Base-by-base conservation (phyloP, 2,113 vertebrate species). In the Electrona antarctica region DNA sequence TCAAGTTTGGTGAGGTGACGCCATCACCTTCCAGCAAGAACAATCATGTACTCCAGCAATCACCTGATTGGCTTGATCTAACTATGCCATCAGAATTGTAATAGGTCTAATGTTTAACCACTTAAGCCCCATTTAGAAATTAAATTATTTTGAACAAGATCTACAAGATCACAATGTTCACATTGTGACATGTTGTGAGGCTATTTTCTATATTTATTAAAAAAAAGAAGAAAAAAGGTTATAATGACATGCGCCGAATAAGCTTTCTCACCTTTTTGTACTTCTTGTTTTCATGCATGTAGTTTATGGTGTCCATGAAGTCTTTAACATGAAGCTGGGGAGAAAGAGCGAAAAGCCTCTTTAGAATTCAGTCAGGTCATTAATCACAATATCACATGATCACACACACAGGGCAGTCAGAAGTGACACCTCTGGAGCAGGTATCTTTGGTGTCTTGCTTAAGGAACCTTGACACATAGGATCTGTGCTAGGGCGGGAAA, bases 211-310 rank as follows among this genome's bases (percentile, higher is more conserved):
- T 6, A 41, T 41, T 41, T 41, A 41, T 41, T 41, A 4, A 41
- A 41, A 41, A 41, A 41, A 2, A 33, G 2, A 2, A 4, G 33
- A 41, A 41, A 41, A 41, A 41, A 4, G 33, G 33, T 6, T 41
- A 52, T 7, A 47, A 66, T n/a, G 8, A 7, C 33, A 15, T 21
- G 21, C 21, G 21, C 21, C 21, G 2, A 12, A 57, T 28, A n/a
- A 7, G n/a, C 8, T 2, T 1, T 2, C 60, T 0, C 48, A 94
- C 94, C 93, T 88, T 92, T 69, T 90, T 92, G 88, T 97, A 99
- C 80, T 90, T 98, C 57, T 93, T 96, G 64, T 98, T 95, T 0
- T 85, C 63, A 21, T 92, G 87, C 98, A 99, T 99, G 85, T 95
- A 96, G 14, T 15, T 88, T 73, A 99, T 96, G 67, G 98, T 88